Conservation (phyloP, 2,888 invertebrate genomes). For the Tenodera sinensis region DNA sequence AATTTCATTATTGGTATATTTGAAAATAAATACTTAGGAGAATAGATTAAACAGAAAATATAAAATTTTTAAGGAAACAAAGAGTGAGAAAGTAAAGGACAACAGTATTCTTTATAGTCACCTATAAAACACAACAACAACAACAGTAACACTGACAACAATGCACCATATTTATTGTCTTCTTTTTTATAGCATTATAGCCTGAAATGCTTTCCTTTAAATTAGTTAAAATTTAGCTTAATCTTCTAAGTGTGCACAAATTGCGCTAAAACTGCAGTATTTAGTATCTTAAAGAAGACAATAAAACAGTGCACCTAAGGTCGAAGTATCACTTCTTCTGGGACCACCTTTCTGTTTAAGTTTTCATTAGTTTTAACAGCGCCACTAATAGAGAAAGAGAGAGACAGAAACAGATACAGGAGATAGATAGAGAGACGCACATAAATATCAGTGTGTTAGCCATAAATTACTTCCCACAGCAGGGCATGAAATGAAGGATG, state of each 20-base stretch:
- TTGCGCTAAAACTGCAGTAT: background rate
- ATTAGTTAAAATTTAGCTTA: too few relatives aligned
- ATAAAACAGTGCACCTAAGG: background rate
- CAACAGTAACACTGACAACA: background rate
- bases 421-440: background rate
- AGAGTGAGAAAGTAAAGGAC: background rate
- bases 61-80: background rate
- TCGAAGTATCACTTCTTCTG: background rate
- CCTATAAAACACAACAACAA: background rate
- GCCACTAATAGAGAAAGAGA: background rate
- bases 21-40: background rate
- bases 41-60: background rate
- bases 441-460: background rate
- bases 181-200: background rate
- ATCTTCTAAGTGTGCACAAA: too few relatives aligned
- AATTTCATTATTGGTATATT: background rate
- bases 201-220: too few relatives aligned
- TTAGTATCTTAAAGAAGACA: background rate
- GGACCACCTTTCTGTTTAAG: background rate
- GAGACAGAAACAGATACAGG: background rate
- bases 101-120: background rate
- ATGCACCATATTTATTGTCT: background rate
- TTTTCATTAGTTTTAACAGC: background rate
- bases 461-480: background rate
- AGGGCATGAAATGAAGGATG: background rate